Conservation (phyloP, 2,888 invertebrate species). For the Hydriomena furcata region DNA sequence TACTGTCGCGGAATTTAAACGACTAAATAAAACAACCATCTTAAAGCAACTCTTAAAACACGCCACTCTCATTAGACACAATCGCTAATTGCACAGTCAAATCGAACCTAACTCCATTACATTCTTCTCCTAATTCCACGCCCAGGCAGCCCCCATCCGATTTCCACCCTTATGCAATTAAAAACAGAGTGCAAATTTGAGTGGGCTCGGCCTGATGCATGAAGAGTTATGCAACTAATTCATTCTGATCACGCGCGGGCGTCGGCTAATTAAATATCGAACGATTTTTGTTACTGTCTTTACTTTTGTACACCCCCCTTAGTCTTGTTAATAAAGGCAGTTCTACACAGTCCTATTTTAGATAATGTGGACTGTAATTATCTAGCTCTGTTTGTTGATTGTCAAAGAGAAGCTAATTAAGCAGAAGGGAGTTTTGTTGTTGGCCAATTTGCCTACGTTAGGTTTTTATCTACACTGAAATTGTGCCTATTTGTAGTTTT, state of each 20-base stretch:
- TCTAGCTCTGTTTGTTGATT: constrained; percentile 20
- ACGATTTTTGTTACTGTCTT: constrained; percentile 74
- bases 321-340: constrained; percentile 20
- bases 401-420: constrained; percentile 21
- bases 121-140: constrained; percentile 61
- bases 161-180: constrained; percentile 6
- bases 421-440: constrained; percentile 7
- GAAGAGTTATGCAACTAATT: constrained; percentile 62
- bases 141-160: constrained; percentile 1
- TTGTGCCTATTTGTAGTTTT: too few relatives aligned
- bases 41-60: constrained; percentile 35
- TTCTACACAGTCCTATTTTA: constrained; percentile 16
- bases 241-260: constrained; percentile 72
- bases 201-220: constrained; percentile 30
- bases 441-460: constrained; percentile 9
- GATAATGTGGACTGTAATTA: constrained; percentile 15
- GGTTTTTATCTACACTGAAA: background rate
- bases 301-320: constrained; percentile 46
- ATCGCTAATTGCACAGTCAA: constrained; percentile 72
- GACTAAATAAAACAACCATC: too few relatives aligned
- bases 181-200: constrained; percentile 13
- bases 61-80: constrained; percentile 61
- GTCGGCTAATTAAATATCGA: constrained; percentile 80
- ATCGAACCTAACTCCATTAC: constrained; percentile 71
- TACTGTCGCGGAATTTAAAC: too few relatives aligned